These are phyloP conservation scores for Psittacula cyanocephala DNA, from an alignment of 2,113 vertebrate species.

Conservation along the genomic window DNA sequence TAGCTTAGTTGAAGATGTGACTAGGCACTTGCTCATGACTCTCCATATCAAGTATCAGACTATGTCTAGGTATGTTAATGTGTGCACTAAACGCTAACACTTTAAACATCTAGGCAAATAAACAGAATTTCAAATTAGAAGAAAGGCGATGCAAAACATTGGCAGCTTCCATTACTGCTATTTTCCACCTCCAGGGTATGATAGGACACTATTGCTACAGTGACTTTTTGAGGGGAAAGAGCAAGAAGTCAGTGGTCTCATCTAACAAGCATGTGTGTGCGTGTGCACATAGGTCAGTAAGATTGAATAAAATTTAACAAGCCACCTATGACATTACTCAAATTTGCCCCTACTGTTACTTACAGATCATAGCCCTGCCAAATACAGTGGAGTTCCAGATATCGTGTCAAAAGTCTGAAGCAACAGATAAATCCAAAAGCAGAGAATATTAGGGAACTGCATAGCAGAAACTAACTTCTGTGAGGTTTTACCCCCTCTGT, in stretches of 20 bases:
- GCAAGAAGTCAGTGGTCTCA: conserved; percentile 25
- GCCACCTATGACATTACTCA: conserved; percentile 27
- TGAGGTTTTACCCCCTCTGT: background rate
- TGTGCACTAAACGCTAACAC: conserved; percentile 9
- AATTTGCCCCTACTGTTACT: background rate
- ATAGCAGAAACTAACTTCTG: background rate
- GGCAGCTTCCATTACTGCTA: background rate
- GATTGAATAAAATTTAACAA: conserved; percentile 42
- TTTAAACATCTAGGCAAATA: conserved; percentile 25
- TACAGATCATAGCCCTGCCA: background rate
- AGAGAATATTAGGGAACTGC: background rate
- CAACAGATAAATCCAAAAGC: background rate
- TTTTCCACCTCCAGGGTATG: background rate
- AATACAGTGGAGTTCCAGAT: background rate
- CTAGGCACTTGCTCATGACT: background rate
- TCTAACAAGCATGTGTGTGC: background rate
- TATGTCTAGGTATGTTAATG: conserved; percentile 1
- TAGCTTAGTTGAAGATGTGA: background rate
- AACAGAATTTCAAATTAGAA: conserved; percentile 1
- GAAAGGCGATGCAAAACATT: background rate
- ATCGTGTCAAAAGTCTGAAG: background rate
- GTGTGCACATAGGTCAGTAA: conserved; percentile 20
- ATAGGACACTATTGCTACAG: background rate
- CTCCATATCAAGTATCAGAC: background rate
- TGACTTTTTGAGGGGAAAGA: conserved; percentile 25